phyloP scores from a whole-genome alignment of 2,888 invertebrate genomes.

The Noctua pronuba region DNA sequence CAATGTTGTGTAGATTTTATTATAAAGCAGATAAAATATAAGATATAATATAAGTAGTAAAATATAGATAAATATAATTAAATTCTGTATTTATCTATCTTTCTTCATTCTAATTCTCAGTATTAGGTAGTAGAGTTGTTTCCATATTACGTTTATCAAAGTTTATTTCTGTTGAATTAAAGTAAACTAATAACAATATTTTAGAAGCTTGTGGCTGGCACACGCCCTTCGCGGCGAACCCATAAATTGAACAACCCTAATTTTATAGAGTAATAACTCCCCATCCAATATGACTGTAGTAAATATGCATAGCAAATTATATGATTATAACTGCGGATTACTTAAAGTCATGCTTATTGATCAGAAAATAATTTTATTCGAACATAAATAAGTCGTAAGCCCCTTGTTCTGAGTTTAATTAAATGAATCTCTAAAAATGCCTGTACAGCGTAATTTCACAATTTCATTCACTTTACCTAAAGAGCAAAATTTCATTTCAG shows the following conservation, averaged over 20 bases:
- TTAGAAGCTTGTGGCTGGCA: constrained; percentile 16
- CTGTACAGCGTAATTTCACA: constrained; percentile 32
- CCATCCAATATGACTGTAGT: background rate
- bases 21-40: no score
- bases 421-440: background rate
- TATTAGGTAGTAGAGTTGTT: background rate
- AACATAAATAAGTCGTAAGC: background rate
- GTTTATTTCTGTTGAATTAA: background rate
- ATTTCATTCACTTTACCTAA: constrained; percentile 62
- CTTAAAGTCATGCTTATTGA: background rate
- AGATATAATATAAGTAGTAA: no score
- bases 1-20: background rate
- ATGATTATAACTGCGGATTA: constrained; percentile 1
- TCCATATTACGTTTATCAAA: background rate
- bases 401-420: constrained; percentile 2
- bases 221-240: background rate
- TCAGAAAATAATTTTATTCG: constrained; percentile 6
- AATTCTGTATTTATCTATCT: background rate
- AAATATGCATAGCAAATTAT: constrained; percentile 19
- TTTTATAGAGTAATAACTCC: constrained; percentile 5
- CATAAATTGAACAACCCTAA: constrained; percentile 32
- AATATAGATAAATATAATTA: background rate
- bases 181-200: background rate
- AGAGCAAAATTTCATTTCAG: constrained; percentile 77
- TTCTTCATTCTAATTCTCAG: background rate